Percentiles rank a stretch among this genome's conserved stretches.
These are phyloP conservation scores for Drosophila willistoni DNA, from an alignment of 1,140 invertebrate genomes.

Conservation along the genomic window DNA sequence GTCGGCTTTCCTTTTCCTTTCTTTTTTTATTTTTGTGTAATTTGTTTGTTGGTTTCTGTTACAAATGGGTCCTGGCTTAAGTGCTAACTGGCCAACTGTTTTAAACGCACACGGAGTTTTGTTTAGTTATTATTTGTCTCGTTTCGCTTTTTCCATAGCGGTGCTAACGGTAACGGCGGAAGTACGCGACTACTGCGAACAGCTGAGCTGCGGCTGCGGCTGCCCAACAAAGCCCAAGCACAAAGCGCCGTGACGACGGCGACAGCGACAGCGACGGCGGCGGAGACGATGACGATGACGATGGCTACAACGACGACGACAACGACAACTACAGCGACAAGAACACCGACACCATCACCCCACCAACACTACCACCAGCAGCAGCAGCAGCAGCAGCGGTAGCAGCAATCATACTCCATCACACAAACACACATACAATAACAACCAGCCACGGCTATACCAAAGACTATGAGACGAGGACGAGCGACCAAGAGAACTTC, in stretches of 20 bases:
- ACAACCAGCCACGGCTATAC: background rate
- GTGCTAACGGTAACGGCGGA: constrained; percentile 79
- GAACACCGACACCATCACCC: background rate
- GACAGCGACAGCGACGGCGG: constrained; percentile 26
- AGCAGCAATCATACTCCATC: constrained; percentile 21
- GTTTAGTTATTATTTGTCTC: constrained; percentile 13
- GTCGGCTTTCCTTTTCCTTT: background rate
- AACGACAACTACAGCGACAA: constrained; percentile 26
- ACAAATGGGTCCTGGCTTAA: background rate
- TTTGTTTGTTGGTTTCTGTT: background rate
- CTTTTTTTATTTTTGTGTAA: background rate
- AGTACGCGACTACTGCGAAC: constrained; percentile 77
- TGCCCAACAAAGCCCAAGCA: constrained; percentile 61
- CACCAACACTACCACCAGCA: background rate
- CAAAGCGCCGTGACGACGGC: constrained; percentile 47
- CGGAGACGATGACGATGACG: background rate
- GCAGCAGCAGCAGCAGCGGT: constrained; percentile 7
- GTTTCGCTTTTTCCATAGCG: constrained; percentile 39
- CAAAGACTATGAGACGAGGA: constrained; percentile 17
- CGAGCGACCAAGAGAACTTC: constrained; percentile 39
- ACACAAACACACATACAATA: constrained; percentile 29
- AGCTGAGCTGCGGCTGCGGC: constrained; percentile 70
- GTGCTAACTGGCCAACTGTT: constrained; percentile 18
- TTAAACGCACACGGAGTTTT: constrained; percentile 15
- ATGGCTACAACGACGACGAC: constrained; percentile 31